Conservation (phyloP, 2,797 vertebrate species). For the Platalea minor region DNA sequence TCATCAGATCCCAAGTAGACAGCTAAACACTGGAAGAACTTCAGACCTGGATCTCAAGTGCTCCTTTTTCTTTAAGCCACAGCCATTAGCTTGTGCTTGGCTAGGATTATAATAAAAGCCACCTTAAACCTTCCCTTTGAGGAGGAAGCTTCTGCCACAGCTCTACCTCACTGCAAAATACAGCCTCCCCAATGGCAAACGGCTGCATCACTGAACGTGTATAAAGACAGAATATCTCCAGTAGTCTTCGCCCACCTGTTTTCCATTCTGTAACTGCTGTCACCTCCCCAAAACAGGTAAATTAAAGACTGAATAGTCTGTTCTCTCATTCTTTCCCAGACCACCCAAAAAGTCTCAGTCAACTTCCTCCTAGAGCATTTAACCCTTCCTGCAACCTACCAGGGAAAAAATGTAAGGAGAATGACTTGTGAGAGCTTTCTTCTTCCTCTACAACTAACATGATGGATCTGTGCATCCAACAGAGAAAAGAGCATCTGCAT, state of each 20-base stretch:
- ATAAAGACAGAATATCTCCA: neutral
- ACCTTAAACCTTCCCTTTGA: neutral
- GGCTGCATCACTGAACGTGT: neutral
- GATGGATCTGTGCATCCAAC: neutral
- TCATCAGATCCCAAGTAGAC: neutral
- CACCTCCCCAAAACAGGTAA: constrained; percentile 30
- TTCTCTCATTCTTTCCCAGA: constrained; percentile 43
- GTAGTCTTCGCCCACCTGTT: constrained; percentile 20
- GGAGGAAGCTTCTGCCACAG: neutral
- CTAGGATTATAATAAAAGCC: neutral
- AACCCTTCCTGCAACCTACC: constrained; percentile 14
- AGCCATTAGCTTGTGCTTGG: neutral
- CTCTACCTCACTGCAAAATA: neutral
- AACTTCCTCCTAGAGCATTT: neutral
- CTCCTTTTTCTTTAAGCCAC: neutral
- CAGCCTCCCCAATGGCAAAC: neutral
- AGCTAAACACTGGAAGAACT: neutral
- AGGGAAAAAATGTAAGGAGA: neutral
- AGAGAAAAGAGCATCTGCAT: neutral
- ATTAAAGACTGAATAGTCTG: constrained; percentile 37
- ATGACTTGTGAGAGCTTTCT: neutral
- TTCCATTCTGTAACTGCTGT: neutral
- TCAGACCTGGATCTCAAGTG: neutral
- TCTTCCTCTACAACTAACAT: neutral
- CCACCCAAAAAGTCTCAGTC: constrained; percentile 39